These are phyloP conservation scores for Thamnophis elegans DNA, from an alignment of 2,797 vertebrate genomes.

Conservation along the genomic window DNA sequence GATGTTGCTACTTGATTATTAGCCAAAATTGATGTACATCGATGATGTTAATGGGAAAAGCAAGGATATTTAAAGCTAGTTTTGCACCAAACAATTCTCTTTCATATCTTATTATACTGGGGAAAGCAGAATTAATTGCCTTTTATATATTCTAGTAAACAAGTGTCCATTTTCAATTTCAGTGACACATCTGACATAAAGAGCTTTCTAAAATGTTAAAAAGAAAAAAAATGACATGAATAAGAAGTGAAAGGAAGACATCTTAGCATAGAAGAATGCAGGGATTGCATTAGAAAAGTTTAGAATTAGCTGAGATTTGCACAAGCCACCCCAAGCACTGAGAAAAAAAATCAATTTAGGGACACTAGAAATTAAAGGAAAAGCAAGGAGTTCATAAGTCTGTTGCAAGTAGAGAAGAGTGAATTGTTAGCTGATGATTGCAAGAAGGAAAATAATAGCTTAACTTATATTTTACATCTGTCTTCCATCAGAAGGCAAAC, in stretches of 20 bases:
- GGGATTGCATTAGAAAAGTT: not conserved
- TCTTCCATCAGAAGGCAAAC: not conserved
- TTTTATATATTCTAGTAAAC: not conserved
- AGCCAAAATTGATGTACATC: not conserved
- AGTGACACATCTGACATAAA: not conserved
- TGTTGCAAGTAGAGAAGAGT: not conserved
- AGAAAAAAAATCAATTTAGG: not conserved
- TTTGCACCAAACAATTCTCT: not conserved
- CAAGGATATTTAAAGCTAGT: not conserved
- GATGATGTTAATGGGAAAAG: not conserved
- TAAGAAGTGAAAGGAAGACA: not conserved
- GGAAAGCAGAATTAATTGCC: not conserved
- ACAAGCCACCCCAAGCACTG: not conserved
- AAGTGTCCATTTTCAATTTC: not conserved
- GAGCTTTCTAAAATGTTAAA: not conserved
- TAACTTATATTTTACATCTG: not conserved
- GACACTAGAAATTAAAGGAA: not conserved
- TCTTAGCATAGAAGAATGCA: not conserved
- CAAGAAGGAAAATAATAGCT: not conserved
- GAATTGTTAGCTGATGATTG: not conserved
- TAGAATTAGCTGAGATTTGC: not conserved
- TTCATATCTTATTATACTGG: not conserved
- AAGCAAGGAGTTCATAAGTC: not conserved
- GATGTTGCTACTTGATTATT: not conserved
- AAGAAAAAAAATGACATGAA: not conserved